Base-by-base conservation (phyloP, 2,797 vertebrate species). In the Adelosebastes latens region DNA sequence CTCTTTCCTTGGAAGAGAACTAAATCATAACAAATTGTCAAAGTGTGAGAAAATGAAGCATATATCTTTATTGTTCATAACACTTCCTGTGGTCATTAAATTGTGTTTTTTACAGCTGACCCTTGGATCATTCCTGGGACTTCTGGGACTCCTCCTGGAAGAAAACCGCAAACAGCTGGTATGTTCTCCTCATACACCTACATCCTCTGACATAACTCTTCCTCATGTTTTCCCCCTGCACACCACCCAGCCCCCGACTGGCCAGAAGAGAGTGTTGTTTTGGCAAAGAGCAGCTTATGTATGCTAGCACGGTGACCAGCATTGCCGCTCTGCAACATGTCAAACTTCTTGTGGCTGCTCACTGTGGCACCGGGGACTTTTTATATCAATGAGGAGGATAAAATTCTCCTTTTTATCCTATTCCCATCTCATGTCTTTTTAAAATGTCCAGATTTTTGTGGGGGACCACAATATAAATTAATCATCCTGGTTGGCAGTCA, bases 151-250 rank as follows among this genome's bases (percentile, higher is more conserved):
- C 39, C 62, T 80, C 7, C 90, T 96, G 72, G 92, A 95, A 60
- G 95, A 95, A 88, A 96, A 96, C 83, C 91, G 93, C 84, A 95
- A 87, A 79, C 93, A 95, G 86, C 90, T 96, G 93, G 95, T 96
- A 94, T 62, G 52, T 61, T 65, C 42, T 55, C 29, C 55, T 55
- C 63, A 42, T 4, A 53, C 46, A 64, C 60, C 6, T 59, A 8
- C 20, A 29, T 79, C n/a, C 31, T 8, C 16, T 10, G 31, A 42
- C 8, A 52, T 52, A 16, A 55, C 20, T 60, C 22, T 75, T 29
- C 27, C 24, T 34, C 2, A n/a, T 70, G 24, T 73, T 86, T 83
- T 73, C 36, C 8, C 22, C 69, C 8, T 32, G 32, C 49, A 75
- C 62, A 59, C 65, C 36, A 46, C 42, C 31, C 67, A 49, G 6